Evolutionary conservation across 2,113 vertebrate genomes (phyloP).

Genomic region (Trematomus loennbergii): DNA sequence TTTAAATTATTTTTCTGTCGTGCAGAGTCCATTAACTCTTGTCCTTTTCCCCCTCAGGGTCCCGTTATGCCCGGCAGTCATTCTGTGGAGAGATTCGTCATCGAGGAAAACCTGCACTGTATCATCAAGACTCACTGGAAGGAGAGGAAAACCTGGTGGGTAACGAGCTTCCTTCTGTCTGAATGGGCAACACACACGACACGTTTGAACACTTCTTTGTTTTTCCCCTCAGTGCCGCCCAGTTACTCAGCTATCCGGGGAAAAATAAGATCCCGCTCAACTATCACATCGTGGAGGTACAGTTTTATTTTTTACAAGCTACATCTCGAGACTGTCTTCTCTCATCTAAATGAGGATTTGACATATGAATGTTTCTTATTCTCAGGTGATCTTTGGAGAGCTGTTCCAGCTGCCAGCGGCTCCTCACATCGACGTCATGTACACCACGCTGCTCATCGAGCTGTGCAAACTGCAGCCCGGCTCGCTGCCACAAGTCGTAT

Average conservation of each 20-base stretch:
- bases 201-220: neutral
- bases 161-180: rapidly evolving
- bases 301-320: rapidly evolving
- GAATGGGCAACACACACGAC: neutral
- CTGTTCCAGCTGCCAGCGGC: conserved; percentile 93
- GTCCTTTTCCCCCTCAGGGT: conserved; percentile 82
- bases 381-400: conserved; percentile 95
- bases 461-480: conserved; percentile 98
- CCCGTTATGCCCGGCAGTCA: conserved; percentile 99
- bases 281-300: conserved; percentile 98
- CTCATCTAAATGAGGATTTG: neutral
- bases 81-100: conserved; percentile 96
- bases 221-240: conserved; percentile 89
- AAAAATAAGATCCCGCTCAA: conserved; percentile 99
- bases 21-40: neutral
- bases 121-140: conserved; percentile 98
- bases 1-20: too few species aligned
- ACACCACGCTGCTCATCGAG: conserved; percentile 97
- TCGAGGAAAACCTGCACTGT: conserved; percentile 97
- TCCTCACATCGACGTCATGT: conserved; percentile 96
- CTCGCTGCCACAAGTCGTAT: conserved; percentile 98
- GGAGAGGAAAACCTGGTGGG: conserved; percentile 96
- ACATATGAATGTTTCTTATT: neutral
- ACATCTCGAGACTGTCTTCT: neutral
- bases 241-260: conserved; percentile 96